Evolutionary conservation across 2,797 vertebrate genomes (phyloP).

Genomic region (Crenuchus spilurus): DNA sequence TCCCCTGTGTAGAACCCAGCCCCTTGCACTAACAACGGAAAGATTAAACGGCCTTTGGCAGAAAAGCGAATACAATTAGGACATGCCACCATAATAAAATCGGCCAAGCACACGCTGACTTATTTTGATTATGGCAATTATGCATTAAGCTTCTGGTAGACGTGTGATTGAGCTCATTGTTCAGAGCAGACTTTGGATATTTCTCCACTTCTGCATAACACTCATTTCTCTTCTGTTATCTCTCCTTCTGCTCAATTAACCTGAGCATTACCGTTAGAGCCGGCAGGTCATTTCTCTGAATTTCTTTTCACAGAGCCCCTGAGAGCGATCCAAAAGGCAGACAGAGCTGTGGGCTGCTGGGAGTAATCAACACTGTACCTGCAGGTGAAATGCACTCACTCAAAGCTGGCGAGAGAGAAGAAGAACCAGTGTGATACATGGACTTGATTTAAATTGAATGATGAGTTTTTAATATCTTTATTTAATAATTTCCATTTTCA

Average conservation of each 20-base stretch:
- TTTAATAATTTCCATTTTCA: background rate
- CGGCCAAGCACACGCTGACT: background rate
- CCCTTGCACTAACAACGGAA: background rate
- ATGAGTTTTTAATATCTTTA: background rate
- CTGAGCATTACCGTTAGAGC: slow-evolving; percentile 21
- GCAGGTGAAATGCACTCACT: background rate
- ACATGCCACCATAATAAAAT: background rate
- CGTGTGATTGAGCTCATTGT: background rate
- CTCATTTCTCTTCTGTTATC: slow-evolving; percentile 17
- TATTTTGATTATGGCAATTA: background rate
- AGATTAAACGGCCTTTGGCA: background rate
- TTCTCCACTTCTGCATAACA: background rate
- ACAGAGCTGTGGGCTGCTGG: slow-evolving; percentile 46
- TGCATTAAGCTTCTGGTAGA: background rate
- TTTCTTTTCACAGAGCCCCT: slow-evolving; percentile 57
- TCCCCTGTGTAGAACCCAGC: background rate
- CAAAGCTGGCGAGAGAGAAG: background rate
- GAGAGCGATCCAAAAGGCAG: slow-evolving; percentile 23
- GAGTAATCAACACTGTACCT: slow-evolving; percentile 7
- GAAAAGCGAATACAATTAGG: slow-evolving; percentile 1
- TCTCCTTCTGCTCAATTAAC: slow-evolving; percentile 22
- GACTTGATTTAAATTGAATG: background rate
- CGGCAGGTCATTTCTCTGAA: slow-evolving; percentile 39
- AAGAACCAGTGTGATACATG: slow-evolving; percentile 3
- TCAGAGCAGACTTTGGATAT: slow-evolving; percentile 8